These are phyloP conservation scores for Encarsia formosa DNA, from an alignment of 2,888 invertebrate species.

Conservation along the genomic window DNA sequence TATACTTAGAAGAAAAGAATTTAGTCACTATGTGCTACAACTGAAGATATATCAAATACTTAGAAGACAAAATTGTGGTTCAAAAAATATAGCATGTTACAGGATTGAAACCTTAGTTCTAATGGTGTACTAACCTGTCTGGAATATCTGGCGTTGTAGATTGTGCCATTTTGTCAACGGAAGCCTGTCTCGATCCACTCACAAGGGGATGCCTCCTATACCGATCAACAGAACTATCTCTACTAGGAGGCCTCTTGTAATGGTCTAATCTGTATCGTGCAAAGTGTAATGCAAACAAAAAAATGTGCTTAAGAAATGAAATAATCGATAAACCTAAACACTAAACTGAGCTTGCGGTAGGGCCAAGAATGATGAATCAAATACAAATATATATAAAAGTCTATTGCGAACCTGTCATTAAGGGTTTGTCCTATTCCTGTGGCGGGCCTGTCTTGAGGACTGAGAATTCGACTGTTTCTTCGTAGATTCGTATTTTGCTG, in stretches of 20 bases:
- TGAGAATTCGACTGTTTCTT: slow-evolving; percentile 47
- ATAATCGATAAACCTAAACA: too few relatives aligned
- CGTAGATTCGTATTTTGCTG: slow-evolving; percentile 46
- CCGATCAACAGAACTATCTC: slow-evolving; percentile 81
- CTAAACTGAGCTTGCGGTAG: neutral
- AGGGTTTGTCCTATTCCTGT: slow-evolving; percentile 43
- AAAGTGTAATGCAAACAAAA: slow-evolving; percentile 5
- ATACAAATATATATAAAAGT: neutral
- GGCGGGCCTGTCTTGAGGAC: slow-evolving; percentile 45
- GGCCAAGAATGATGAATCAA: neutral
- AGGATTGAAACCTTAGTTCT: too few relatives aligned
- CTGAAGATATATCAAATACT: too few relatives aligned
- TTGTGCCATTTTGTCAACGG: slow-evolving; percentile 63
- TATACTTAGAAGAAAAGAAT: too few relatives aligned
- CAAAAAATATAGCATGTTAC: too few relatives aligned
- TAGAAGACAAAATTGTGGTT: too few relatives aligned
- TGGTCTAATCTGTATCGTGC: slow-evolving; percentile 74
- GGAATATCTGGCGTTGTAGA: slow-evolving; percentile 42
- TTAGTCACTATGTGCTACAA: too few relatives aligned
- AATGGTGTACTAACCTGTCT: slow-evolving; percentile 44
- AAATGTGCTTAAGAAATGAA: neutral
- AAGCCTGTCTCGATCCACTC: slow-evolving; percentile 71
- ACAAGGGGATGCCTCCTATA: slow-evolving; percentile 66
- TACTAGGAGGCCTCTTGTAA: slow-evolving; percentile 85
- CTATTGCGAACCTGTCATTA: slow-evolving; percentile 43